Evolutionary conservation across 2,888 invertebrate species (phyloP).

Genomic region (Pollenia labialis): DNA sequence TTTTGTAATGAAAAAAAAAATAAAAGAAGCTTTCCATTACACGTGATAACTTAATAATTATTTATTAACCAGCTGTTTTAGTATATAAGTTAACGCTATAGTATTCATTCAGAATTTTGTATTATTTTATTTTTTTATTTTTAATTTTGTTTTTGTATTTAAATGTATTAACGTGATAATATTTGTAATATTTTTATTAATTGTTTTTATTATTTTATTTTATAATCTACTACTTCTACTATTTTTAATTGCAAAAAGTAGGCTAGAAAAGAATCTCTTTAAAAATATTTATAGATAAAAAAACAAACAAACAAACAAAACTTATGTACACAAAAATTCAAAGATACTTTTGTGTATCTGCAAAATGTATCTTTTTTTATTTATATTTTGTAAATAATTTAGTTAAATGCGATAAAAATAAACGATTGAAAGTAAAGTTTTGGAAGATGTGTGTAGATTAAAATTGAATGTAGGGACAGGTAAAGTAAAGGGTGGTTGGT

Average conservation of each 20-base stretch:
- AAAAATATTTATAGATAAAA: constrained; percentile 4
- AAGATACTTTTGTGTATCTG: background rate
- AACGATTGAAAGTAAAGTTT: background rate
- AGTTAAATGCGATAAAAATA: constrained; percentile 44
- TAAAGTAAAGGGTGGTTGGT: too few relatives aligned
- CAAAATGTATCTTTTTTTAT: background rate
- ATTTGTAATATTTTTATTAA: constrained; percentile 61
- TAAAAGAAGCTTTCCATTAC: constrained; percentile 81
- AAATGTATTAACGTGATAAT: constrained; percentile 73
- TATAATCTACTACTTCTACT: background rate
- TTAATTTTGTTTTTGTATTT: constrained; percentile 45
- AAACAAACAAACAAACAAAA: background rate
- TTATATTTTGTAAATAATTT: constrained; percentile 66
- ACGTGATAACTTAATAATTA: constrained; percentile 78
- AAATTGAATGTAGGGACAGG: background rate
- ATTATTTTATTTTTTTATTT: constrained; percentile 12
- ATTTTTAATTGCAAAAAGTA: constrained; percentile 17
- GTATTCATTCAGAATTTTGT: constrained; percentile 52
- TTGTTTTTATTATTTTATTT: constrained; percentile 21
- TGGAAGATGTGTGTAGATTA: background rate
- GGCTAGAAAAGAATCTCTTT: constrained; percentile 14
- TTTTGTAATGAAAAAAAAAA: constrained; percentile 7
- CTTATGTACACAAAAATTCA: background rate
- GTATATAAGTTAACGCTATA: constrained; percentile 55
- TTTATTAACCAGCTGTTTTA: constrained; percentile 58